Evolutionary conservation across 2,113 vertebrate species (phyloP).

Genomic region (Mohoua ochrocephala): DNA sequence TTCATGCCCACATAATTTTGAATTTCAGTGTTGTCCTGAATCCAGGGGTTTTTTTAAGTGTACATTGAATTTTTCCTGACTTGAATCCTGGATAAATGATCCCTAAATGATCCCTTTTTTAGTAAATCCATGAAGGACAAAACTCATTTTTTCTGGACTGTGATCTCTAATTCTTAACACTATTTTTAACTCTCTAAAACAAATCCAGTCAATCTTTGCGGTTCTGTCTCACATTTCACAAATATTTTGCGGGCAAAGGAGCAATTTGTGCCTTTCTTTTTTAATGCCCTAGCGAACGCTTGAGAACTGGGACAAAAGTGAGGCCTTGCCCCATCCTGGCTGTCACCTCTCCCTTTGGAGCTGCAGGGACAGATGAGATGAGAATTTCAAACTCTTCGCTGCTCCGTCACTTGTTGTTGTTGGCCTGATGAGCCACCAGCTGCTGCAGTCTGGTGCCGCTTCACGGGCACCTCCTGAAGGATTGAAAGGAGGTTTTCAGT

Average conservation of each 20-base stretch:
- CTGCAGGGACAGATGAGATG: not conserved
- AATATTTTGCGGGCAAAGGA: not conserved
- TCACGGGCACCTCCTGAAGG: not conserved
- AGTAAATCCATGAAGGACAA: not conserved
- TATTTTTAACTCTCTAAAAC: not conserved
- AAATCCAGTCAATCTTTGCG: not conserved
- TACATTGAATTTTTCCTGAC: not conserved
- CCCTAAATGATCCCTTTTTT: too few species aligned
- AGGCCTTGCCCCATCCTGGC: not conserved
- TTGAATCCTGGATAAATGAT: not conserved
- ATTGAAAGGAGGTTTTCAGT: not conserved
- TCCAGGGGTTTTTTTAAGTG: not conserved
- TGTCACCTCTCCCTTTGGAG: not conserved
- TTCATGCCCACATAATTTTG: not conserved
- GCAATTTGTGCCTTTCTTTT: not conserved
- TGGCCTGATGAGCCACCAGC: constrained; percentile 1
- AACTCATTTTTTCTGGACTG: not conserved
- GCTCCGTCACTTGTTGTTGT: not conserved
- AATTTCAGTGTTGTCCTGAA: not conserved
- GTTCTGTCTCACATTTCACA: not conserved
- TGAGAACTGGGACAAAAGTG: constrained; percentile 13
- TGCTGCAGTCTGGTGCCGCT: not conserved
- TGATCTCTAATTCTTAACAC: not conserved
- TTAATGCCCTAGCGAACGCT: not conserved
- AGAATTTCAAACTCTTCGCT: not conserved